These are phyloP conservation scores for Hystrix brachyura DNA, from an alignment of 2,113 vertebrate genomes.

Conservation along the genomic window DNA sequence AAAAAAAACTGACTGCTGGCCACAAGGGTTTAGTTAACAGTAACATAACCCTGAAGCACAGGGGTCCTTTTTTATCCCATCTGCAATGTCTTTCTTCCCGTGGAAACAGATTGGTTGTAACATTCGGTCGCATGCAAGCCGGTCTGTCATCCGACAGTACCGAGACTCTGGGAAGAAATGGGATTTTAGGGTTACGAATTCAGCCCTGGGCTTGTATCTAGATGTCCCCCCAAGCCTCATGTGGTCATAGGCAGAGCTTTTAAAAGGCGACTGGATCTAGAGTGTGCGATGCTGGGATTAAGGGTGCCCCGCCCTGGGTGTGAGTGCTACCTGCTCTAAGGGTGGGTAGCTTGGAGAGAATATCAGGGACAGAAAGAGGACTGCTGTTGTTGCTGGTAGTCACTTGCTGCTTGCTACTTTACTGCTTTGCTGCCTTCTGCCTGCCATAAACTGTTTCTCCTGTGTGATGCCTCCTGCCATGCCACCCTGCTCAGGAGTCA, in stretches of 20 bases:
- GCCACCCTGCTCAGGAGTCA: not conserved
- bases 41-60: no score
- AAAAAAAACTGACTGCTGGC: not conserved
- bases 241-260: not conserved
- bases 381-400: not conserved
- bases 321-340: not conserved
- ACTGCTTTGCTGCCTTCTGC: not conserved
- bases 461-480: not conserved
- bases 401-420: not conserved
- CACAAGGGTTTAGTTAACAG: not conserved
- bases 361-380: not conserved
- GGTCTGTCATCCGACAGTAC: accelerated
- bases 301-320: not conserved
- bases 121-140: accelerated
- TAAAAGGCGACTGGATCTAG: not conserved
- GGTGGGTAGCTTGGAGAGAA: not conserved
- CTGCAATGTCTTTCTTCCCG: not conserved
- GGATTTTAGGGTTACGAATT: not conserved
- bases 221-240: not conserved
- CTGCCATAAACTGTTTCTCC: not conserved
- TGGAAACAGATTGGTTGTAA: not conserved
- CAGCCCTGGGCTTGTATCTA: not conserved
- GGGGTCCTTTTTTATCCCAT: not conserved
- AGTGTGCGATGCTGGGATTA: not conserved
- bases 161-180: not conserved